A percentile compares a stretch with the other conserved stretches of the same genome.
phyloP scores from a whole-genome alignment of 2,113 vertebrate species.

The Macaca fascicularis region T2T-MFA8v1.1 NC_088388.1:50478501-50479000 shows the following conservation, averaged over 20 bases:
- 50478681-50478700: not conserved
- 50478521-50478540: not conserved
- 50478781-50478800: not conserved
- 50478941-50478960: not conserved
- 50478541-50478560: not conserved
- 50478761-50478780: not conserved
- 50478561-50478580: not conserved
- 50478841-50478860: not conserved
- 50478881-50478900: not conserved
- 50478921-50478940: not conserved
- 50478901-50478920: not conserved
- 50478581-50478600: not conserved
- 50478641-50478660: not conserved
- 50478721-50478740: not conserved
- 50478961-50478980: not conserved
- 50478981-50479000: not conserved
- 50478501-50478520: not conserved
- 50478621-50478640: constrained; percentile 8
- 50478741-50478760: not conserved
- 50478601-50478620: not conserved
- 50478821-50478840: not conserved
- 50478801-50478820: no score
- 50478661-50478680: not conserved
- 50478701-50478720: not conserved
- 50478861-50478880: not conserved